Evolutionary conservation across 2,113 vertebrate species (phyloP), one percentile per base, ranked within the genome.

Genomic region (Larimichthys crocea): DNA sequence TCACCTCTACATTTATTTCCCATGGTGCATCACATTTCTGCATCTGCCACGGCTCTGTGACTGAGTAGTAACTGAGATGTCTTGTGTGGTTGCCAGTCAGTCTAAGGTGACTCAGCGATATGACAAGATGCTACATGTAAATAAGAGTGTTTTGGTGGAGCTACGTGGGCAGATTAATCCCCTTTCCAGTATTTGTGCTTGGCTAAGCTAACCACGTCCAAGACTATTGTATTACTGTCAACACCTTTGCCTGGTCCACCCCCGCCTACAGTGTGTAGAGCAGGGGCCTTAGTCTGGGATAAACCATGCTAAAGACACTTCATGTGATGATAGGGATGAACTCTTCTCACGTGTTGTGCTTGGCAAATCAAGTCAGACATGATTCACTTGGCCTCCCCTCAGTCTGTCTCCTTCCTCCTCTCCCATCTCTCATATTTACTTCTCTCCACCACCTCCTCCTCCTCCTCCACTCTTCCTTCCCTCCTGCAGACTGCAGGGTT

Each of bases 41-140:
- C 2, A 40, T 40, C 9, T 40, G 35, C 9, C 35, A 40, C 9
- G 35, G 35, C 35, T 35, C 8, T 8, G 35, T 35, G 7, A 8
- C 35, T 26, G 26, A 26, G 26, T 8, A 35, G 35, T 40, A 40
- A 8, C 35, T 63, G 12, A 50, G 61, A 67, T 6, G 59, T 42
- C 57, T 63, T 29, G 12, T 16, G 4, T 14, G 4, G 31, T 26
- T 65, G 42, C 42, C 19, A 55, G 29, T n/a, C 35, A 40, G 35
- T 44, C 22, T 70, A 31, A 35, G 4, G 44, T 74, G 79, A 79
- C 64, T 75, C 64, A 61, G 63, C 29, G 2, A n/a, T 12, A 65
- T n/a, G 65, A 63, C 69, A 69, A 71, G 75, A 74, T 35, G 42
- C 35, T 61, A 71, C 64, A 75, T 65, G 84, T 52, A 40, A 65